Evolutionary conservation across 2,888 invertebrate genomes (phyloP).

Genomic region (Sarcophaga subvicina): DNA sequence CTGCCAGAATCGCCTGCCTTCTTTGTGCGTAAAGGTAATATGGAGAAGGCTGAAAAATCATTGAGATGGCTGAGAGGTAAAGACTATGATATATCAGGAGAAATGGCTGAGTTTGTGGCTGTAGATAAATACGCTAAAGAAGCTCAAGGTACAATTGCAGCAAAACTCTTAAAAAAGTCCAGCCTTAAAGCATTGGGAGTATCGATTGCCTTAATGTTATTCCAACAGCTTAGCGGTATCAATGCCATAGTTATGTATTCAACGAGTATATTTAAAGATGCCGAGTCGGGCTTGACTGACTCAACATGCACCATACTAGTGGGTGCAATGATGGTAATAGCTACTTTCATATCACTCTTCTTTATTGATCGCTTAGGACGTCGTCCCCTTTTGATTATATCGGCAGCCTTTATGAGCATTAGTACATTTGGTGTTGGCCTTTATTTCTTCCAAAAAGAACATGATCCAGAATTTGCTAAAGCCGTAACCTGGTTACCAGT

Average conservation of each 20-base stretch:
- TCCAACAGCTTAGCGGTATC: conserved; percentile 93
- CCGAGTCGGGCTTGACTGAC: conserved; percentile 83
- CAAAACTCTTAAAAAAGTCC: conserved; percentile 84
- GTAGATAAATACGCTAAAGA: conserved; percentile 82
- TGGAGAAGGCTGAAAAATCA: conserved; percentile 86
- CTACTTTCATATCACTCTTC: conserved; percentile 87
- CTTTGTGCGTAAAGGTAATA: conserved; percentile 84
- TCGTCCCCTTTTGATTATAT: conserved; percentile 88
- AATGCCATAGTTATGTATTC: conserved; percentile 93
- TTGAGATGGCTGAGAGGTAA: conserved; percentile 88
- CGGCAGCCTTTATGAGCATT: conserved; percentile 87
- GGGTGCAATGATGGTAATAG: conserved; percentile 89
- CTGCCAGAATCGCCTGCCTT: conserved; percentile 94
- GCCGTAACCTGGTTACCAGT: conserved; percentile 89
- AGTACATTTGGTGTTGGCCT: conserved; percentile 87
- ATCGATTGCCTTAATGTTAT: conserved; percentile 91
- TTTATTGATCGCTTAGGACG: conserved; percentile 92
- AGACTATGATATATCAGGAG: conserved; percentile 86
- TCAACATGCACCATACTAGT: conserved; percentile 89
- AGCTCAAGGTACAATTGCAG: conserved; percentile 83
- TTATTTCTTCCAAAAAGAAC: conserved; percentile 84
- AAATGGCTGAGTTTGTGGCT: conserved; percentile 85
- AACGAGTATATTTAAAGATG: conserved; percentile 83
- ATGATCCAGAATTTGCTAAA: conserved; percentile 79
- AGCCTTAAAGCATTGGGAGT: conserved; percentile 87